Base-by-base conservation (phyloP, 2,113 vertebrate genomes). In the Coregonus clupeaformis region DNA sequence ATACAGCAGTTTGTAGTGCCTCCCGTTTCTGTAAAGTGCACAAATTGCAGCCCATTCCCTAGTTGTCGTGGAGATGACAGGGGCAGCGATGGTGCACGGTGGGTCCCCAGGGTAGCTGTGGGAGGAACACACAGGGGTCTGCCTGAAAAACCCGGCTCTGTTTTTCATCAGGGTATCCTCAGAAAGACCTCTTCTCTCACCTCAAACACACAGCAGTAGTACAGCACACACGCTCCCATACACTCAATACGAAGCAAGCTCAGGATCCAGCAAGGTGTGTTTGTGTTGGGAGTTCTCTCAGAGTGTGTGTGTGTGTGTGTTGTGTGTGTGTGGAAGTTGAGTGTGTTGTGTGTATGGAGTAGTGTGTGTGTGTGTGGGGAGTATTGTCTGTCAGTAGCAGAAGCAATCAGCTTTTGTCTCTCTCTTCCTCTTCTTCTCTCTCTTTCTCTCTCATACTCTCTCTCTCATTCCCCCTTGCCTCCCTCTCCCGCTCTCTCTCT, bases 41-140 rank as follows among this genome's bases (percentile, higher is more conserved):
- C 91, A 99, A 93, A 95, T 96, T 98, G 94, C 97, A 99, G 94
- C 97, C 97, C 97, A 99, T 99, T 92, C n/a, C n/a, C 94, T 96
- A 95, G 91, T 91, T 91, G 92, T 93, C 92, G 91, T 90, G 87
- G 91, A 88, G 88, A 89, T 90, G 82, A 88, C 86, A 91, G 83
- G 88, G 83, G 88, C 91, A 88, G 49, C 91, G 82, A 87, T 90
- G 87, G 49, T 91, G 63, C 13, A 7, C 30, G 14, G 29, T 11
- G 91, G 93, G 92, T 93, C 91, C 92, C 94, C 92, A 85, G 73
- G 90, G 94, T 89, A 85, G 91, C 86, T 86, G 90, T 81, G 29
- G 29, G 29, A 29, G 29, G 29, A 29, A 92, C 90, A 92, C 94
- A 91, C 93, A 91, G 90, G 90, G 93, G 93, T 92, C 94, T 95